Base-by-base conservation (phyloP, 2,113 vertebrate genomes). In the Dasyurus viverrinus region DNA sequence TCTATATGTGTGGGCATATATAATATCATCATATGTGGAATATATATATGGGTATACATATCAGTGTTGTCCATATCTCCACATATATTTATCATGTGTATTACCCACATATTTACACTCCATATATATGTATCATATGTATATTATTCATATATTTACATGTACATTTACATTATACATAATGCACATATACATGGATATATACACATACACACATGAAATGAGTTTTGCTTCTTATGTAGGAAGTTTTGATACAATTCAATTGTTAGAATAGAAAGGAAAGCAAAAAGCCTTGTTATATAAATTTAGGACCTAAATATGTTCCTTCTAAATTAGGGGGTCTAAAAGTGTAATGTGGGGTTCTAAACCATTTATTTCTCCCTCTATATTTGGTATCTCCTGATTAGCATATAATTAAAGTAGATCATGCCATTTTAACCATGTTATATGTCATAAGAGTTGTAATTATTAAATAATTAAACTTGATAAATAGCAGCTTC, bases 401-500 rank as follows among this genome's bases (percentile, higher is more conserved):
- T 96, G 47, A 95, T 93, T 93, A 97, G 93, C 0, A 0, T 96
- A 47, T 95, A 89, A n/a, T 10, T 90, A 54, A 3, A 96, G 54
- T 27, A 97, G 50, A 55, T 53, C 92, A 53, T 94, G 96, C 11
- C 46, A 48, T 94, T 90, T 84, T 53, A 96, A 93, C 42, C 19
- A 68, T 91, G 90, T 96, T 95, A 90, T 93, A 97, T 95, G 53
- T 42, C 95, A 97, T 60, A 96, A 95, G 50, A 89, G 22, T 19
- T 60, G 36, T 96, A 96, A 95, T 97, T 97, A 97, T 96, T 98
- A 97, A 92, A 90, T 42, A 96, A 91, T 91, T 90, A n/a, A 94
- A 97, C 90, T 55, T 95, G 95, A 98, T 93, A 94, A 96, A 95
- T 97, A 91, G 94, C 25, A 89, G 8, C 91, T 42, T 26, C 92